A percentile compares a stretch with the other conserved stretches of the same genome.
Evolutionary conservation across 2,888 invertebrate species (phyloP).

Genomic region (Drosophila bunnanda): DNA sequence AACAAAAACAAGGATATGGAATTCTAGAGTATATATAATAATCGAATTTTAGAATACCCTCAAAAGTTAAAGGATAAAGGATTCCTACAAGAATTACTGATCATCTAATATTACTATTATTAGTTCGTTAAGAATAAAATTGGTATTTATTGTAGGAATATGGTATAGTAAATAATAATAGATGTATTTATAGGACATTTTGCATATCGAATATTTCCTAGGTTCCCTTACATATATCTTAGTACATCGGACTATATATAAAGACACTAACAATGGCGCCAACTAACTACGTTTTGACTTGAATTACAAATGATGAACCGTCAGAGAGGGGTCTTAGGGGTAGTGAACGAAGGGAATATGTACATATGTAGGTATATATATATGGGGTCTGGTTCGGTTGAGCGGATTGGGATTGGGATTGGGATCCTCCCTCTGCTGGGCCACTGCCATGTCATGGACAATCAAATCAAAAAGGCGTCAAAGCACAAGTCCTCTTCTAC

Average conservation of each 20-base stretch:
- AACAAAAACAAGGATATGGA: constrained; percentile 13
- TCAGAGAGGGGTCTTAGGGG: constrained; percentile 17
- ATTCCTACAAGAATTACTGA: no score
- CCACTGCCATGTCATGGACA: constrained; percentile 70
- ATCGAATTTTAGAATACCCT: not conserved
- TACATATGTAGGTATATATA: not conserved
- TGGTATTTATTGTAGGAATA: not conserved
- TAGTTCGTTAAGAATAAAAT: not conserved
- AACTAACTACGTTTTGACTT: constrained; percentile 65
- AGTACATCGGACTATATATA: not conserved
- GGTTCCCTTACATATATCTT: not conserved
- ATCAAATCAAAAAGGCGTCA: constrained; percentile 79
- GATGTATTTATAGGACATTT: no score
- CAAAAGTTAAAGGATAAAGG: not conserved
- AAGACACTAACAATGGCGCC: constrained; percentile 30
- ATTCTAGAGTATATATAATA: no score
- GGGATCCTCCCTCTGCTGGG: constrained; percentile 27
- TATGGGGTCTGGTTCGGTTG: not conserved
- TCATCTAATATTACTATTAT: not conserved
- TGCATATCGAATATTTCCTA: not conserved
- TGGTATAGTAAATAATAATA: not conserved
- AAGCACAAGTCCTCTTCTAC: constrained; percentile 62
- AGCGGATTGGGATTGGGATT: constrained; percentile 29
- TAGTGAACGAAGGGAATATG: not conserved
- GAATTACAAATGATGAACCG: constrained; percentile 73